phyloP scores from a whole-genome alignment of 2,888 invertebrate genomes.

The Andrena minutula region DNA sequence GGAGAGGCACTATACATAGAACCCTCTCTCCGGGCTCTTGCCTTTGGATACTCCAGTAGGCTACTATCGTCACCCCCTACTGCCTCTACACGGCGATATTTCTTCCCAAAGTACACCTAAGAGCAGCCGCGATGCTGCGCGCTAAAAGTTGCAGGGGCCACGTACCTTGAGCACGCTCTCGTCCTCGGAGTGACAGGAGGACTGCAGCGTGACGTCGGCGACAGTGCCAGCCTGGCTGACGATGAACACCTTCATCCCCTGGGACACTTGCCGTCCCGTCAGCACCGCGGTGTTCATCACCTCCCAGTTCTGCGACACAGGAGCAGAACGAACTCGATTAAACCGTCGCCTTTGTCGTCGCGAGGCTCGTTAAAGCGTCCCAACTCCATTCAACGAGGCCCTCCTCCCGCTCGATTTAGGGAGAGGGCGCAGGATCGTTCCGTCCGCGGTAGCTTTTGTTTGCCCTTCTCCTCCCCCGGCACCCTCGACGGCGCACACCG shows the following conservation, averaged over 20 bases:
- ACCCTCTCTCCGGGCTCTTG: no score
- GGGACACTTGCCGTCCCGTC: slow-evolving; percentile 96
- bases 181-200: slow-evolving; percentile 97
- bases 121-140: background rate
- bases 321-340: slow-evolving; percentile 49
- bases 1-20: no score
- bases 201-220: slow-evolving; percentile 97
- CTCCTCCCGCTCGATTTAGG: slow-evolving; percentile 29
- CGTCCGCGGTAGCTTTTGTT: slow-evolving; percentile 35
- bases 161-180: slow-evolving; percentile 97
- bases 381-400: slow-evolving; percentile 34
- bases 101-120: no score
- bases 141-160: slow-evolving; percentile 8
- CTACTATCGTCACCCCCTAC: no score
- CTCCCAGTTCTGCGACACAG: slow-evolving; percentile 92
- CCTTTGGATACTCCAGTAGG: no score
- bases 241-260: slow-evolving; percentile 97
- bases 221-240: slow-evolving; percentile 97
- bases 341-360: slow-evolving; percentile 28
- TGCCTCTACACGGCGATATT: no score
- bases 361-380: slow-evolving; percentile 20
- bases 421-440: slow-evolving; percentile 34
- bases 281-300: slow-evolving; percentile 97
- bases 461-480: slow-evolving; percentile 1
- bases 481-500: slow-evolving; percentile 10